Evolutionary conservation across 2,113 vertebrate species (phyloP), one percentile per base, ranked within the genome.

Genomic region (Rhabdornis inornatus): DNA sequence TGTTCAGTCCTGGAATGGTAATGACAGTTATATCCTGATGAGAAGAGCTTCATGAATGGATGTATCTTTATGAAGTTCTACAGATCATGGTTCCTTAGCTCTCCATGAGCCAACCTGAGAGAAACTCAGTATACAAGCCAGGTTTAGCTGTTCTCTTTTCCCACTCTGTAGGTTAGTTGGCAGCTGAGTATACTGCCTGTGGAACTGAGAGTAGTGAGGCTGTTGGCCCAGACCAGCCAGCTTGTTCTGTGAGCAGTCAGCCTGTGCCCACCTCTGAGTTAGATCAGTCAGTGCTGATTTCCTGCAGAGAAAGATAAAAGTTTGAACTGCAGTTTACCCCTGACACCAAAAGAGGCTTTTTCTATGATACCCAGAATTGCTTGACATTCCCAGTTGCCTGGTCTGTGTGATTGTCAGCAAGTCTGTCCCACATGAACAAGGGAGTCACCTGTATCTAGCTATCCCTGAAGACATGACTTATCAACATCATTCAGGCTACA

Each of bases 101-200:
- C 3, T 57, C 33, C 75, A 0, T 49, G 66, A 78, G 12, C 56
- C 49, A 42, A 19, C 8, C 27, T 72, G 35, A 75, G 47, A 61
- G 7, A 31, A 35, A 10, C 18, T 35, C 13, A 35, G 4, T 55
- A 35, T 12, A 33, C 22, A 35, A 60, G 33, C 11, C 47, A 61
- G 20, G 37, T 31, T 60, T 61, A 53, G 31, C 64, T 55, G 19
- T 22, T 83, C 37, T 55, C 7, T 87, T 40, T 77, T 33, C 21
- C 37, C 0, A 0, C 40, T 64, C 59, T 28, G 0, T 33, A 50
- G 13, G 45, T 61, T 30, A 33, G 18, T 55, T 45, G 63, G 10
- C 49, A 80, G 23, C 37, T 60, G 44, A 12, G 3, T 24, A 4
- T 33, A 6, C 21, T 59, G 37, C 44, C 35, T 56, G 1, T 25